Base-by-base conservation (phyloP, 2,797 vertebrate genomes). In the Cossypha caffra region DNA sequence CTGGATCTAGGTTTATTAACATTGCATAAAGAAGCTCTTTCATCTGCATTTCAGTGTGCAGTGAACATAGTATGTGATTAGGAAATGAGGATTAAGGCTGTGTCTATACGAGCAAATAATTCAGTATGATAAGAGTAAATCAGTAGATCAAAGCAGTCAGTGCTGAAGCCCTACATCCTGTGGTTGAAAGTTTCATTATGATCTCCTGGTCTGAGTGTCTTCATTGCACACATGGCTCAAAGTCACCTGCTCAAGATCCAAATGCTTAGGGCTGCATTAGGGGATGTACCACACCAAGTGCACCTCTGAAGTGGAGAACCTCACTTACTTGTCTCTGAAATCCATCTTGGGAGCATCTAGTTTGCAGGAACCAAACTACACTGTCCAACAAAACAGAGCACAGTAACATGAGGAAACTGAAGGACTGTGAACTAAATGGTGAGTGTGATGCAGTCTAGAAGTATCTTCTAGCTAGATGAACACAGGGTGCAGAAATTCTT, bases 61-160 rank as follows among this genome's bases (percentile, higher is more conserved):
- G 24, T 79, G 57, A 80, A 92, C 23, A 79, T 59, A 10, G 18
- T 63, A 67, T 47, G 42, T 71, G 55, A 85, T 88, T 76, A 90
- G 80, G 76, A 87, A 90, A 78, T 52, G n/a, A 71, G 50, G 42
- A 89, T 79, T 92, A 84, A 82, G 67, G 6, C 37, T 82, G 45
- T 25, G 38, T 77, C 72, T 82, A 91, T 37, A 43, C 74, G 87
- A 83, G 33, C 81, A 95, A 91, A 89, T 82, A 87, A 88, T 74
- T 91, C 74, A 76, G 16, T 63, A 45, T n/a, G n/a, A 51, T 68
- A 73, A 42, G 59, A 42, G 45, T 61, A 85, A 94, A 91, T 71
- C 75, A 76, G 48, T 71, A 71, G 59, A 85, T 79, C 45, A 87
- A 80, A 92, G 72, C 31, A 50, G 29, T 29, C 1, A 0, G 1